These are phyloP conservation scores for Riparia riparia DNA, from an alignment of 2,113 vertebrate species.

Conservation along the genomic window DNA sequence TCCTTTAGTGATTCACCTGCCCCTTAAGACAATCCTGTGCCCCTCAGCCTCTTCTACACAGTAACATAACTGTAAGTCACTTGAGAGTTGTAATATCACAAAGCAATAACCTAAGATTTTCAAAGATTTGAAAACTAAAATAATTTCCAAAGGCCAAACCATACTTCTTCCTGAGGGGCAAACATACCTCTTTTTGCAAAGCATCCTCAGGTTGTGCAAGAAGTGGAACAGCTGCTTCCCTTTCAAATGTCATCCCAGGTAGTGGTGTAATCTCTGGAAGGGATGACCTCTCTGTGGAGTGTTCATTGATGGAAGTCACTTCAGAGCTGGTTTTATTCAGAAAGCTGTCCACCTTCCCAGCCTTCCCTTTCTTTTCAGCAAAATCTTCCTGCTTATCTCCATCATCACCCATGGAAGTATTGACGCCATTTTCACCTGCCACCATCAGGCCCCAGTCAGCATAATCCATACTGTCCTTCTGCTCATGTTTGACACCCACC, in stretches of 20 bases:
- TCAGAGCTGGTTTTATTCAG: slow-evolving; percentile 12
- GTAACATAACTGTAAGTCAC: neutral
- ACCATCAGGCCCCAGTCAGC: slow-evolving; percentile 62
- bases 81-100: neutral
- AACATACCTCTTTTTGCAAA: slow-evolving; percentile 63
- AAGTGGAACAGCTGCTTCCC: neutral
- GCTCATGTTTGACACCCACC: slow-evolving; percentile 33
- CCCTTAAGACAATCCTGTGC: neutral
- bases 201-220: neutral
- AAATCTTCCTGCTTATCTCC: slow-evolving; percentile 15
- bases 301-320: neutral
- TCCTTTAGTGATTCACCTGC: neutral
- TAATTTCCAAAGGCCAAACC: neutral
- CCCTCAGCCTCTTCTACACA: neutral
- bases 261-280: neutral
- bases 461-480: slow-evolving; percentile 45
- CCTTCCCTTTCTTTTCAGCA: neutral
- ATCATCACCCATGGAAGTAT: slow-evolving; percentile 62
- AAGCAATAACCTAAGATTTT: neutral
- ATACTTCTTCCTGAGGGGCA: neutral
- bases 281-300: neutral
- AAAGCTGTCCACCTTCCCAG: neutral
- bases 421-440: slow-evolving; percentile 64
- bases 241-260: neutral
- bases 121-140: neutral